Base-by-base conservation (phyloP, 1,140 invertebrate species). In the Leguminivora glycinivorella region DNA sequence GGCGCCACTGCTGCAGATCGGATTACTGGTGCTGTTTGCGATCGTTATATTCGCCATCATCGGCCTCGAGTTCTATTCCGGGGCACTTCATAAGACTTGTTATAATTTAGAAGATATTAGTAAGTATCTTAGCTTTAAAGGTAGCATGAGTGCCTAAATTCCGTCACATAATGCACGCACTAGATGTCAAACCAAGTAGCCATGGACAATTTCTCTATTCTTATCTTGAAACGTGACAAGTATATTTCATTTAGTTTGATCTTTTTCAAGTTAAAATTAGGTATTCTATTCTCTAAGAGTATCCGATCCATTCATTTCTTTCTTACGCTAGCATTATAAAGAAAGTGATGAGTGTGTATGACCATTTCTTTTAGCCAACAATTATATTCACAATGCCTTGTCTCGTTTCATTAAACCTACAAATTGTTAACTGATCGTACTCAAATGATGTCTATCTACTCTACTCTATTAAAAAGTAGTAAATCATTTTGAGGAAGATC, bases 31-130 rank as follows among this genome's bases (percentile, higher is more conserved):
- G 91, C 95, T 99, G 90, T 99, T 99, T 93, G 99, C 98, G 91
- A 99, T 99, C 93, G 97, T 99, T 93, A 99, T 99, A 94, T 99
- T 99, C 93, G 99, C 99, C 93, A 99, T 99, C 92, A 99, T 99
- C 91, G 99, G 99, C 87, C 95, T 99, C 92, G 99, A 99, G 94
- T 99, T 99, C 94, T 99, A 99, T 94, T 98, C 97, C 87, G 99
- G 99, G 92, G 97, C 96, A 86, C 95, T 99, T 92, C 99, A 99
- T 94, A 97, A 97, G 93, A 99, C 99, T 87, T 99, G 99, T 94
- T 99, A 98, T 94, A 98, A 96, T 93, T 95, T 98, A 93, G 96
- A 97, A 94, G 96, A 98, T 94, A 95, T 97, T 93, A 95, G 97
- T 97, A 93, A 96, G 93, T 94, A 91, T 70, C 31, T 70, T 24